A percentile compares a stretch with the other conserved stretches of the same genome.
Evolutionary conservation across 2,113 vertebrate species (phyloP).

Genomic region (Anser cygnoides): DNA sequence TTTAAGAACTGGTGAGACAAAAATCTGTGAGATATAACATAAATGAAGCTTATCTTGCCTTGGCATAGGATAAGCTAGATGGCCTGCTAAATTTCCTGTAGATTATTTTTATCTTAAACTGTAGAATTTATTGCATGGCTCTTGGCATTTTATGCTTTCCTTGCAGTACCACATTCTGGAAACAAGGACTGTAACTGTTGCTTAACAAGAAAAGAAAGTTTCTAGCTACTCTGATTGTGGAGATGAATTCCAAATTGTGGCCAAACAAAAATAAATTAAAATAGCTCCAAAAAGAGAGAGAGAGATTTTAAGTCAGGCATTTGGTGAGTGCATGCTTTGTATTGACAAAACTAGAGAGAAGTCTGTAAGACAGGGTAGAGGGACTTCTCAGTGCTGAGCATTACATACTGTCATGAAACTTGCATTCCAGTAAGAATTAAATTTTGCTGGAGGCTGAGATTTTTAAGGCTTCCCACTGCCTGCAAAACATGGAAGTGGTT

Average conservation of each 20-base stretch:
- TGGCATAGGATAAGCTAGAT: neutral
- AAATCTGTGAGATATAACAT: neutral
- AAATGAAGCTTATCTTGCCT: neutral
- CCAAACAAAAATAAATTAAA: neutral
- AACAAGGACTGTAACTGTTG: neutral
- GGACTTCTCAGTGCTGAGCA: neutral
- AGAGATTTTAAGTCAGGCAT: neutral
- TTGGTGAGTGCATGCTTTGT: neutral
- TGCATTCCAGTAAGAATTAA: slow-evolving; percentile 18
- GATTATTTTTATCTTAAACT: neutral
- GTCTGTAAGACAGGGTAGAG: neutral
- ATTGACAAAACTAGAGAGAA: neutral
- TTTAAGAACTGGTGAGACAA: neutral
- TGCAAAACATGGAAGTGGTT: neutral
- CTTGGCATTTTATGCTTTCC: neutral
- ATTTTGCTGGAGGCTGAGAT: neutral
- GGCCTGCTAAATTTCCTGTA: neutral
- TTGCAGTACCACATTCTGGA: neutral
- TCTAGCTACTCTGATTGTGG: neutral
- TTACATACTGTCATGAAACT: neutral
- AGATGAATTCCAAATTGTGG: neutral
- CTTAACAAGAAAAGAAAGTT: neutral
- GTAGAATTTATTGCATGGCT: neutral
- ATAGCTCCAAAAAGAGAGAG: neutral
- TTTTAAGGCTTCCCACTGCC: neutral